phyloP scores from a whole-genome alignment of 2,113 vertebrate genomes.

The Trichechus manatus region DNA sequence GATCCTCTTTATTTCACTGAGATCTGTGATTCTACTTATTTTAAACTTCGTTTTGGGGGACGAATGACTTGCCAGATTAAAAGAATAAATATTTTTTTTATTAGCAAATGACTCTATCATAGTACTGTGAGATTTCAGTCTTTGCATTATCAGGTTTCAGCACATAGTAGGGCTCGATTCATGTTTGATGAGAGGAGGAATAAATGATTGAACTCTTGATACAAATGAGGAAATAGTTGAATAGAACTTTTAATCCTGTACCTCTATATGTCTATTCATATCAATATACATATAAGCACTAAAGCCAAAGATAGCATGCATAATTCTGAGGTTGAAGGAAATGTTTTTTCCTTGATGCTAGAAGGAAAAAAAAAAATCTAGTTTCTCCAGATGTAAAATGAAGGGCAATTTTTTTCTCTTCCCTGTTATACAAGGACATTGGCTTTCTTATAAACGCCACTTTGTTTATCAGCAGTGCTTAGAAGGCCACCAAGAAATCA shows the following conservation, averaged over 20 bases:
- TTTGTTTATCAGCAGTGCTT: not conserved
- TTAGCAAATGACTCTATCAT: not conserved
- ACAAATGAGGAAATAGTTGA: conserved; percentile 54
- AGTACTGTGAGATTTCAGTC: not conserved
- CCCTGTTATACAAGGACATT: not conserved
- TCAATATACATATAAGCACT: conserved; percentile 38
- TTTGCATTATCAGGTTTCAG: not conserved
- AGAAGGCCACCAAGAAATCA: conserved; percentile 68
- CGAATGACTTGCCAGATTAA: conserved; percentile 47
- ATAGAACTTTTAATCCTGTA: conserved; percentile 16
- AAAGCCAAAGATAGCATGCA: not conserved
- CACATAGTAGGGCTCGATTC: not conserved
- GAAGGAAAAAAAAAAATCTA: not conserved
- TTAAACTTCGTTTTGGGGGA: not conserved
- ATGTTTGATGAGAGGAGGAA: conserved; percentile 18
- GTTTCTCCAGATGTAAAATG: not conserved
- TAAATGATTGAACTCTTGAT: conserved; percentile 54
- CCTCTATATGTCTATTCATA: conserved; percentile 11
- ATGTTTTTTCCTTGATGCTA: not conserved
- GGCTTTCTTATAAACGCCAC: conserved; percentile 64
- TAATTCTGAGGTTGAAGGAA: not conserved
- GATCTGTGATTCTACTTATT: conserved; percentile 11
- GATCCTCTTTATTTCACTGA: not conserved
- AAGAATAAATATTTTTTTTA: conserved; percentile 55
- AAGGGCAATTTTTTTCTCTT: not conserved